Base-by-base conservation (phyloP, 1,140 invertebrate genomes). In the Formica exsecta region DNA sequence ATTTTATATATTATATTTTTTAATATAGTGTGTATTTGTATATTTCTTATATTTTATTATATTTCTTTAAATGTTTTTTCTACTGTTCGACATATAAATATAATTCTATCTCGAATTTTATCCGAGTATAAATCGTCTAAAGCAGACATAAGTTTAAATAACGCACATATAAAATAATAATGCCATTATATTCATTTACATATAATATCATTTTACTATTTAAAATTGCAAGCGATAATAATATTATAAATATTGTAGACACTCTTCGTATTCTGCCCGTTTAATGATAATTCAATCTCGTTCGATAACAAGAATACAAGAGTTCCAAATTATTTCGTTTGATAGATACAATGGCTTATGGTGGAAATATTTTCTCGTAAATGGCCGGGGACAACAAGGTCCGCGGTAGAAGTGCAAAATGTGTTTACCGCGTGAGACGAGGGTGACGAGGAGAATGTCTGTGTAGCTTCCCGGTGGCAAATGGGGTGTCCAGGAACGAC, bases 401-500 rank as follows among this genome's bases (percentile, higher is more conserved):
- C 38, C 66, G 22, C 13, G 66, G 32, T 54, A 44, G 41, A 90
- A 89, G 86, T 79, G 89, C 71, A 76, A 90, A 90, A 86, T 86
- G 86, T 87, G 73, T 77, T 89, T 88, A 86, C 64, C 75, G 62
- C 74, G 36, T 19, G 48, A 76, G 57, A 75, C 54, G 85, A 85
- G 84, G 64, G 70, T 61, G 80, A 51, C 68, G 59, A 41, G 65
- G 64, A 71, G 65, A 84, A 84, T 84, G 16, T 76, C 54, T 41
- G 80, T 25, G 70, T 84, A 75, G 80, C 68, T 74, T 84, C 80
- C 44, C 81, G 70, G 65, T 48, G 81, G 73, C 81, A 86, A 70
- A 73, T 71, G 77, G 73, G 65, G 62, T 80, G 88, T 84, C 80
- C 86, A 81, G 85, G 74, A 75, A 71, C 80, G 84, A 86, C 91